Base-by-base conservation (phyloP, 1,140 invertebrate genomes). In the Camponotus vicinus region DNA sequence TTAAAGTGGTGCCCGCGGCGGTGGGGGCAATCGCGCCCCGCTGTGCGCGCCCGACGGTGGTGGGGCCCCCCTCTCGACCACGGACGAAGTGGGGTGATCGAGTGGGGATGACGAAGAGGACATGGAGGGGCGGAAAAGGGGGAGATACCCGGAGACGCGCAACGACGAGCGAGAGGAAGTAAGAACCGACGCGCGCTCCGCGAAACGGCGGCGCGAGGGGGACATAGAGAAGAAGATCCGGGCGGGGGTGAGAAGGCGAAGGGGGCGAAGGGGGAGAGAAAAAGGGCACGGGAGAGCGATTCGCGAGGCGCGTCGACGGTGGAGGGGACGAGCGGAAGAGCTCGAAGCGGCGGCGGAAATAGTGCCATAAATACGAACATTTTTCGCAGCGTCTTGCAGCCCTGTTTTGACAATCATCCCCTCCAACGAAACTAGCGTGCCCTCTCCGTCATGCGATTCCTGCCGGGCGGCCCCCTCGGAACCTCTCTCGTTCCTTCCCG, bases 291-390 rank as follows among this genome's bases (percentile, higher is more conserved):
- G 86, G 66, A 69, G 86, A 83, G 87, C 87, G 80, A 79, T 52
- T 82, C 66, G 86, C 57, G 75, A 85, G 80, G 66, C 70, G 59
- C 40, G 85, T 57, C 71, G 79, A 77, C 57, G 57, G 78, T 34
- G 52, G 71, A 64, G 45, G 78, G 18, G 87, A 42, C 32, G 78
- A 71, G 76, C 64, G 80, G 61, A 49, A 73, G 87, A 88, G 87
- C 86, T 89, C 85, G 88, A 92, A 89, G 89, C 90, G 87, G 89
- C 90, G 87, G 92, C 93, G 93, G 93, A 94, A 94, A 94, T 93
- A 92, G 94, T 94, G 91, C 92, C 94, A 93, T 94, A 94, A 94
- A 94, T 94, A 94, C 89, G 90, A 92, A 93, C 92, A 94, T 93
- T 94, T 94, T 93, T 94, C 92, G 91, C 91, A 90, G 88, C 91